A percentile compares a stretch with the other conserved stretches of the same genome.
phyloP scores from a whole-genome alignment of 1,140 invertebrate species.

The Proctacanthus coquilletti region DNA sequence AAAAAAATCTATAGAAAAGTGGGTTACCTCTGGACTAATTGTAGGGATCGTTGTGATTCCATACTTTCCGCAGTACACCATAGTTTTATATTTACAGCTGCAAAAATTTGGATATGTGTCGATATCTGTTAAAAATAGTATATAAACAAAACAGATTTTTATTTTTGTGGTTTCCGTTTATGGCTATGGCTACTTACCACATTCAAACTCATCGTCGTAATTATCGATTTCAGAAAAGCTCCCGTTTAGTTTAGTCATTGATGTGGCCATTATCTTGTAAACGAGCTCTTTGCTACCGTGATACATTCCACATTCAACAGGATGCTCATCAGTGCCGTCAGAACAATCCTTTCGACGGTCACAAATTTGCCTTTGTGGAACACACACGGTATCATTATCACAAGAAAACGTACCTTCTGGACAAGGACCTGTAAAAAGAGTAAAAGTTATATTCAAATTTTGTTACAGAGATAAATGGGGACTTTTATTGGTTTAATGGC shows the following conservation, averaged over 20 bases:
- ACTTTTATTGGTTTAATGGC: too few species aligned
- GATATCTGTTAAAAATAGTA: constrained; percentile 1
- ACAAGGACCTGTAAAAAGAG: constrained; percentile 35
- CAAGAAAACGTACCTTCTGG: constrained; percentile 52
- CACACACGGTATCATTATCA: constrained; percentile 47
- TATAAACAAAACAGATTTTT: background rate
- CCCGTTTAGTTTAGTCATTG: background rate
- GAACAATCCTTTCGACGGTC: constrained; percentile 49
- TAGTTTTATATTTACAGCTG: background rate
- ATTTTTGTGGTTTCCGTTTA: background rate
- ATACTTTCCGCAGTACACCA: background rate
- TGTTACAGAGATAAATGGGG: too few species aligned
- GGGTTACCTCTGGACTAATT: background rate
- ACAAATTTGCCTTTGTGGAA: constrained; percentile 47
- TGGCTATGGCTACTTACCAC: constrained; percentile 1
- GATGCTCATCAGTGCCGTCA: constrained; percentile 46
- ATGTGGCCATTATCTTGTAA: background rate
- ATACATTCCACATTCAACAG: constrained; percentile 22
- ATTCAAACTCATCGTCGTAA: background rate
- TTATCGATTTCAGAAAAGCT: too few species aligned
- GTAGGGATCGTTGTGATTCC: background rate
- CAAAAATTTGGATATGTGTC: background rate
- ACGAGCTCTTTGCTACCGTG: constrained; percentile 24
- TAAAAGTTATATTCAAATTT: too few species aligned
- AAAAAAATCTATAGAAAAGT: too few species aligned